Evolutionary conservation across 2,888 invertebrate genomes (phyloP), one percentile per base, ranked within the genome.

Genomic region (Phania funesta): DNA sequence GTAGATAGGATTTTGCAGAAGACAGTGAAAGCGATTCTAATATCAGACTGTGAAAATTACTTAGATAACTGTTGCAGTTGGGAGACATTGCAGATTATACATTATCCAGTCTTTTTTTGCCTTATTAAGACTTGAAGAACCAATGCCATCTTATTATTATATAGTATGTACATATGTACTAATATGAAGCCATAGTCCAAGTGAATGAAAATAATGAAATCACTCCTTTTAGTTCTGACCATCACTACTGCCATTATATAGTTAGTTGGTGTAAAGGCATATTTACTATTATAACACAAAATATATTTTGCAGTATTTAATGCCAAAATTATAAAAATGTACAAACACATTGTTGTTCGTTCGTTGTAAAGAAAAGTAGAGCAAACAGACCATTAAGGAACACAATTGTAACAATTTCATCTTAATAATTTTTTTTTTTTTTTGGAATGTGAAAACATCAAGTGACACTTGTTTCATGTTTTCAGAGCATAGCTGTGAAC

Each of bases 391-490:
- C 80, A 75, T 76, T 65, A 65, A 71, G 58, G 16, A 78, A 71
- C 58, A 78, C 48, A 58, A 35, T 65, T 60, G 58, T 38, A 0
- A 35, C 4, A 6, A 32, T 64, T 70, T 56, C 48, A 56, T 41
- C 35, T 29, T 7, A 22, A 44, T 60, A 38, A 60, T 44, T 20
- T 58, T 67, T 35, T 48, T n/a, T 16, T 9, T 16, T 38, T 48
- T 20, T 8, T 46, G 48, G 65, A 70, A 74, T 82, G 70, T 78
- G 82, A 82, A 78, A 82, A 82, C 78, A 82, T 74, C 68, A 52
- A 74, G 44, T 70, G 68, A 82, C 78, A 78, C 82, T 82, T 78
- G 82, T 82, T 82, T 74, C 56, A 70, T 82, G 58, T 75, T 78
- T 70, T 75, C 50, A 60, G 11, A 74, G 78, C 64, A 78, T 58